Base-by-base conservation (phyloP, 2,113 vertebrate genomes). In the Rhodinocichla rosea region DNA sequence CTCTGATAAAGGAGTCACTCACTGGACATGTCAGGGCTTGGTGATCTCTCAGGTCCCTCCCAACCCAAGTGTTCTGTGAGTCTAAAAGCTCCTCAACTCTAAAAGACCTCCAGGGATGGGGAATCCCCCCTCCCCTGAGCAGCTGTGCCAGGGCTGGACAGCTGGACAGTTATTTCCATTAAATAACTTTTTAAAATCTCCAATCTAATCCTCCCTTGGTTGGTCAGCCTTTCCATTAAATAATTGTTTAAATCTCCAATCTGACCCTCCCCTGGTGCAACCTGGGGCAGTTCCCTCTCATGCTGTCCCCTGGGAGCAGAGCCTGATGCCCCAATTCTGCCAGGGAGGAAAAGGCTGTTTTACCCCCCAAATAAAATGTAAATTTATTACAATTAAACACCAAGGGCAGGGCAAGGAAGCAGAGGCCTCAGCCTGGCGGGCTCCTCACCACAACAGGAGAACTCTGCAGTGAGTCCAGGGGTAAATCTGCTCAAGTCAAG, bases 241-340 rank as follows among this genome's bases (percentile, higher is more conserved):
- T 32, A 21, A 23, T 15, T 7, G n/a, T 27, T 27, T 21, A 52
- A 5, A 12, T n/a, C 42, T 85, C 42, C 50, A 24, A 1, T 12
- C 32, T 32, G 11, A 52, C 17, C 16, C 26, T 50, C 7, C 52
- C 16, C 20, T 5, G 17, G 52, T 9, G 20, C 35, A 35, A 1
- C 35, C 1, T 17, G 52, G 52, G 52, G 24, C 60, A 15, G 13
- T 32, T 42, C 12, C 52, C 30, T 75, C 60, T 75, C 23, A 1
- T 27, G 18, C 82, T 39, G 30, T 22, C 40, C n/a, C 12, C n/a
- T 15, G 55, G 32, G 37, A 71, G 16, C 33, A 37, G 39, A 63
- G 10, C 27, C 80, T 11, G 3, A 11, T 8, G 12, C 55, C 21
- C 33, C 42, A 0, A 1, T 20, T 13, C 35, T 40, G 28, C 1